phyloP scores from a whole-genome alignment of 2,797 vertebrate species.

The Agapornis canus region DNA sequence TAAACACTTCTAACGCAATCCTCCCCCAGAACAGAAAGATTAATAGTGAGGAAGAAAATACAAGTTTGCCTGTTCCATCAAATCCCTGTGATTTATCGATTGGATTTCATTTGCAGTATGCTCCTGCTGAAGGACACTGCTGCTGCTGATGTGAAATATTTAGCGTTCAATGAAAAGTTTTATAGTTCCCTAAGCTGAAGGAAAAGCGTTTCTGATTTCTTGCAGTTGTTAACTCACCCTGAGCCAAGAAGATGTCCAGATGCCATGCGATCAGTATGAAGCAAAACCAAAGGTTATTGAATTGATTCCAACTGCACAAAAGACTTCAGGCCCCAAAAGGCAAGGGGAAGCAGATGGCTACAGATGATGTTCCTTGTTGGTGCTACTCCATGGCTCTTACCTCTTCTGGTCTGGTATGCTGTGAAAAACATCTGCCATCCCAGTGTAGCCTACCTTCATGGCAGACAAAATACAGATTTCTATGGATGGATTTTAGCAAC shows the following conservation, averaged over 20 bases:
- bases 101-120: not conserved
- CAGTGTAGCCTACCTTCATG: accelerated
- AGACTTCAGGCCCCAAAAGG: not conserved
- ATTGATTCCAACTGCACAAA: not conserved
- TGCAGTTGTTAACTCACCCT: not conserved
- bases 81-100: not conserved
- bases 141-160: not conserved
- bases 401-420: not conserved
- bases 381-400: not conserved
- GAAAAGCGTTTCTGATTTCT: not conserved
- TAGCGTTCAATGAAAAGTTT: not conserved
- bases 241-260: not conserved
- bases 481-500: not conserved
- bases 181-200: not conserved
- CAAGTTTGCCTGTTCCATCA: not conserved
- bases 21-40: not conserved
- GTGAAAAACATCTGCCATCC: not conserved
- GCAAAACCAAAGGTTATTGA: not conserved
- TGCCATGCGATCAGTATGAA: accelerated
- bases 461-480: not conserved
- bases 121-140: not conserved
- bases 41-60: not conserved
- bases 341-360: not conserved
- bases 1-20: not conserved
- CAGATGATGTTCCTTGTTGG: not conserved